Conservation (phyloP, 2,113 vertebrate genomes). For the Chinchilla lanigera region DNA sequence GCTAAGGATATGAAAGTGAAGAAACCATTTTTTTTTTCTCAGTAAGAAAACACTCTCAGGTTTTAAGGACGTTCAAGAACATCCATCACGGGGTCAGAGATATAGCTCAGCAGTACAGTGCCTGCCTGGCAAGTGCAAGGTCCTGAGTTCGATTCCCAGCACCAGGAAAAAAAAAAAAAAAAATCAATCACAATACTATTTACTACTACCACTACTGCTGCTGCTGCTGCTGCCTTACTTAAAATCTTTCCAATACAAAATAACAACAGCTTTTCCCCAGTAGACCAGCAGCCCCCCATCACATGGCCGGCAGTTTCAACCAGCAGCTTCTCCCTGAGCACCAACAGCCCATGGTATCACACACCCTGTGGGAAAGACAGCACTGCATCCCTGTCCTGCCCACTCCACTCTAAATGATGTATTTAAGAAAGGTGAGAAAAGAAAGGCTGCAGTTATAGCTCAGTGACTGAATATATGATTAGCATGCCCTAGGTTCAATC, state of each 20-base stretch:
- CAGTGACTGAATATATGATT: neutral
- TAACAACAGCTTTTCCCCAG: neutral
- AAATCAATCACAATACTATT: neutral
- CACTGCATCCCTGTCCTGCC: neutral
- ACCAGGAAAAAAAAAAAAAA: neutral
- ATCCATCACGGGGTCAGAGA: neutral
- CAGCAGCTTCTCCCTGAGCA: neutral
- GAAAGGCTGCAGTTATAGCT: neutral
- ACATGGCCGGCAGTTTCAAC: neutral
- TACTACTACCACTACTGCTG: no score
- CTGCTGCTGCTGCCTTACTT: neutral
- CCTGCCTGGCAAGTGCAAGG: no score
- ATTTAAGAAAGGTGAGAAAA: neutral
- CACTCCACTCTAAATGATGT: neutral
- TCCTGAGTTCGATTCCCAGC: no score
- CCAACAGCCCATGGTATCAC: neutral
- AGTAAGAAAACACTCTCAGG: neutral
- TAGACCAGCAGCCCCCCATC: neutral
- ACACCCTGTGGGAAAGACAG: neutral
- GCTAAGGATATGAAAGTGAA: neutral
- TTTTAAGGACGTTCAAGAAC: neutral
- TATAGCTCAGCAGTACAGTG: no score
- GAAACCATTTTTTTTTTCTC: constrained; percentile 6
- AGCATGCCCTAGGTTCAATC: neutral
- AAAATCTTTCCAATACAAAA: constrained; percentile 26